Evolutionary conservation across 2,888 invertebrate species (phyloP).

Genomic region (Aethes cnicana): DNA sequence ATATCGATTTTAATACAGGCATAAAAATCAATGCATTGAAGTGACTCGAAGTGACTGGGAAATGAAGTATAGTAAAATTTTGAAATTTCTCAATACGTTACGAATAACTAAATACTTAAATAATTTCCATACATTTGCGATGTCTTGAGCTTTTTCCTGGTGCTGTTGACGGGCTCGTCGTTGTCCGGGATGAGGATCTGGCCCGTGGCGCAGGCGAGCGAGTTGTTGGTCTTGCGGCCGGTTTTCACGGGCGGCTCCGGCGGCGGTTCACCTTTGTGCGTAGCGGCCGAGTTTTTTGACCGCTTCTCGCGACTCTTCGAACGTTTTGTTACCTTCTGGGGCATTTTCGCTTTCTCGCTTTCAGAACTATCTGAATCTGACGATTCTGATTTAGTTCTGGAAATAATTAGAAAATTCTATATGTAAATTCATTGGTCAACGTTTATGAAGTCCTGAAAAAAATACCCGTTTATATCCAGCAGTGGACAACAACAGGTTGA

Average conservation of each 20-base stretch:
- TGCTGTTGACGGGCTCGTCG: slow-evolving; percentile 69
- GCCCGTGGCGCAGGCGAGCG: slow-evolving; percentile 91
- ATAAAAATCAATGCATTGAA: neutral
- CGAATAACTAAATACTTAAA: neutral
- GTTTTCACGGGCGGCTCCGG: slow-evolving; percentile 69
- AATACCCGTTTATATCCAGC: no score
- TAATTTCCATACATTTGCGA: slow-evolving; percentile 84
- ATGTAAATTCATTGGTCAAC: no score
- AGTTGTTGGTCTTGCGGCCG: slow-evolving; percentile 93
- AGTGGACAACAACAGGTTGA: no score
- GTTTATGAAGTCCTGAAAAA: no score
- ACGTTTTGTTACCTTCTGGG: slow-evolving; percentile 59
- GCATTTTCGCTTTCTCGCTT: slow-evolving; percentile 65
- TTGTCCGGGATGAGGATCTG: slow-evolving; percentile 88
- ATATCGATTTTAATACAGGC: neutral
- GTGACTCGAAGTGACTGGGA: no score
- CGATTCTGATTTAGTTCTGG: slow-evolving; percentile 62
- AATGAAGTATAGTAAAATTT: no score
- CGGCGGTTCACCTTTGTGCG: slow-evolving; percentile 67
- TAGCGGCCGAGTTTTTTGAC: slow-evolving; percentile 64
- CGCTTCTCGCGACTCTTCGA: slow-evolving; percentile 62
- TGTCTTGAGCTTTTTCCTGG: slow-evolving; percentile 84
- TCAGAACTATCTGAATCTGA: slow-evolving; percentile 60
- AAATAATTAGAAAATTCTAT: slow-evolving; percentile 31
- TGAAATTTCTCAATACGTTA: no score